Base-by-base conservation (phyloP, 2,113 vertebrate genomes). In the Corydoras maculifer region DNA sequence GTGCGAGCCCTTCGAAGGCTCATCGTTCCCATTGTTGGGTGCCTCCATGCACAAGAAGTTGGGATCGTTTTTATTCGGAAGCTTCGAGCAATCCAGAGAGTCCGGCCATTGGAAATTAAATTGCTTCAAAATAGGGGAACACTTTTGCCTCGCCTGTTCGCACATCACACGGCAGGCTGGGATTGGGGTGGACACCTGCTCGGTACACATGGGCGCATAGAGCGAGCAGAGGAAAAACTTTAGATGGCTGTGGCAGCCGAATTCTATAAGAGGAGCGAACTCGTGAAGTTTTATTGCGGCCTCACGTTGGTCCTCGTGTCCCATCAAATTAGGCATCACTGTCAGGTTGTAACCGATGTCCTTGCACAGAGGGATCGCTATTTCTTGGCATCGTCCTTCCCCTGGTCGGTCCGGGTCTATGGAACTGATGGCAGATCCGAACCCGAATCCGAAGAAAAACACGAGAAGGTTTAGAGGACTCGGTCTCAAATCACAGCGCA, bases 301-400 rank as follows among this genome's bases (percentile, higher is more conserved):
- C 74, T 95, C 94, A 8, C 88, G 86, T 71, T 95, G 94, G 81
- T 92, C 88, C 79, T 93, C 91, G 6, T 96, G 92, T 9, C 92
- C 92, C 94, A 96, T 93, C 8, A 94, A 86, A 76, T 96, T 96
- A 14, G 94, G 94, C 94, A 95, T 93, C 66, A 94, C 89, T 0
- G 97, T 99, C 90, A 90, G 91, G 87, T 99, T 99, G 88, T 99
- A 99, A 81, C 97, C 97, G 1, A 99, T 98, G 78, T 96, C 96
- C 81, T 92, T 94, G 78, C 97, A 99, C 90, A 93, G 93, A 48
- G 95, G 93, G 87, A 99, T 98, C 57, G 85, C 91, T 3, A 99
- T 92, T 62, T 94, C 87, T 68, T 98, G 96, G 88, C 97, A 98
- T 75, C 88, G 87, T 61, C 94, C 92, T 74, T 96, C 95, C 0